Base-by-base conservation (phyloP, 2,113 vertebrate genomes). In the Ptyas mucosa region DNA sequence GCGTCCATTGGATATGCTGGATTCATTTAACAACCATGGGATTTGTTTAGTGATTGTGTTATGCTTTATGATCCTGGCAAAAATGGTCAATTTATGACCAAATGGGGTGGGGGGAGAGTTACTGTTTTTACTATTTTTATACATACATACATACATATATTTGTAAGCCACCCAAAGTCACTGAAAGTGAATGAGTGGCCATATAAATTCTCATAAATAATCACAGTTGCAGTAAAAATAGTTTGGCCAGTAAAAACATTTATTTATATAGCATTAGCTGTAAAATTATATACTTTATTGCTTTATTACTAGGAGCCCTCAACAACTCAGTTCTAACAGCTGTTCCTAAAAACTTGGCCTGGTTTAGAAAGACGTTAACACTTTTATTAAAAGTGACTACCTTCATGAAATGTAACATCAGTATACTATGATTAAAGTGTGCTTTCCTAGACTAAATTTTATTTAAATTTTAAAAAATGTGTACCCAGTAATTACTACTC, bases 381-480 rank as follows among this genome's bases (percentile, higher is more conserved):
- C n/a, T 94, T 93, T 29, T 85, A 10, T 15, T 89, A 94, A 96
- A 95, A 92, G 0, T 93, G 7, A 85, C 43, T 1, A 3, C 29
- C 9, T 88, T 2, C 81, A 64, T 0, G 0, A 85, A 15, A 95
- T 94, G 89, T 90, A 81, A 52, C 8, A 20, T 57, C n/a, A 92
- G 81, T 75, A 26, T 15, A 43, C n/a, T 61, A 3, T 55, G 57
- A 94, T 85, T 24, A 94, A 81, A 93, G 57, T 12, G 75, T 14
- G 0, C 0, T 92, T 94, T 95, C 94, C 92, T 90, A 95, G 49
- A 24, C 85, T 1, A 53, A 39, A 21, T 1, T 61, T 43, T 88
- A 18, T 34, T 93, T 93, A 94, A 93, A 86, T 11, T 91, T 75
- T 86, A 34, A 75, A 95, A 94, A 43, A 91, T 34, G 92, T 52